Conservation (phyloP, 1,140 invertebrate genomes). For the Drosophila ohnishii region DNA sequence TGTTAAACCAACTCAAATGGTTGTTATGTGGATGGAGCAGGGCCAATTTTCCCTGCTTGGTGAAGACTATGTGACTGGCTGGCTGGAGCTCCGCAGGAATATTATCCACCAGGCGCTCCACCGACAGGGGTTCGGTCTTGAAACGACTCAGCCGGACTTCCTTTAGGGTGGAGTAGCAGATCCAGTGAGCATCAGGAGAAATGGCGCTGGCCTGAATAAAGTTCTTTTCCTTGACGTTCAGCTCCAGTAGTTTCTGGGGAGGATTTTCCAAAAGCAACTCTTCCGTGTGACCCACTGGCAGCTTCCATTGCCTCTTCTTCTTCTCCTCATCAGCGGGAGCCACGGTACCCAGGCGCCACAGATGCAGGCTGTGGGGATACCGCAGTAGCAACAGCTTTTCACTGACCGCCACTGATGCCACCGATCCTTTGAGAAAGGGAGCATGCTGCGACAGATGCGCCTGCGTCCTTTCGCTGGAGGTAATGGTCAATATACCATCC, state of each 20-base stretch:
- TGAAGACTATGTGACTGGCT: slow-evolving; percentile 84
- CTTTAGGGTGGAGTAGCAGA: slow-evolving; percentile 89
- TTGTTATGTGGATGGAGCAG: slow-evolving; percentile 62
- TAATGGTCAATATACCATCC: slow-evolving; percentile 89
- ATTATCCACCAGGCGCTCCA: slow-evolving; percentile 83
- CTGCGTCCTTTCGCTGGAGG: slow-evolving; percentile 84
- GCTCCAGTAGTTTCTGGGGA: slow-evolving; percentile 88
- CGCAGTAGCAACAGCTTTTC: slow-evolving; percentile 87
- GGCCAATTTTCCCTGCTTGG: slow-evolving; percentile 81
- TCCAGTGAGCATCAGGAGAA: slow-evolving; percentile 87
- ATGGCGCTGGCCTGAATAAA: slow-evolving; percentile 84
- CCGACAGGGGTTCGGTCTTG: slow-evolving; percentile 24
- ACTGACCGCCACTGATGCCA: slow-evolving; percentile 85
- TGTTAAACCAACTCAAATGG: slow-evolving; percentile 53
- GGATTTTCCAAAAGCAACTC: slow-evolving; percentile 74
- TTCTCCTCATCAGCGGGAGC: slow-evolving; percentile 10
- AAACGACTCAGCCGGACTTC: slow-evolving; percentile 86
- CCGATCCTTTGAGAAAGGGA: slow-evolving; percentile 86
- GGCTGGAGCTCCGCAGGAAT: slow-evolving; percentile 79
- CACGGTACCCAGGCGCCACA: slow-evolving; percentile 86
- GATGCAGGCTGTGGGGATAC: slow-evolving; percentile 87
- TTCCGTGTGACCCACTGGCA: slow-evolving; percentile 17
- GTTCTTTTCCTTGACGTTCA: slow-evolving; percentile 53
- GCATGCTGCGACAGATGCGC: slow-evolving; percentile 88
- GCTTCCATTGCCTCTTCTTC: neutral